phyloP scores from a whole-genome alignment of 2,888 invertebrate species.

The Tubulanus polymorphus region DNA sequence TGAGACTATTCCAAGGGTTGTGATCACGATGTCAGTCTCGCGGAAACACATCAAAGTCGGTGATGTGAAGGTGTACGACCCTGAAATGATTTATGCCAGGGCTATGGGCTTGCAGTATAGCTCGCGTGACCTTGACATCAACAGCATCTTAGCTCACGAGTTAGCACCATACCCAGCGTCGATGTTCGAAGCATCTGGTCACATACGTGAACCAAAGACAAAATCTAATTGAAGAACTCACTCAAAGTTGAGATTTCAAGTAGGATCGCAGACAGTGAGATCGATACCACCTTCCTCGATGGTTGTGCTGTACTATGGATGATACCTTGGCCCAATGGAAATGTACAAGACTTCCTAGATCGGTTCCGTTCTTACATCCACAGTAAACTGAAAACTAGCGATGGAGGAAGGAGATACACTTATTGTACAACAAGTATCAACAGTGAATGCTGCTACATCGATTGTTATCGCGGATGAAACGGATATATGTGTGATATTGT shows the following conservation, averaged over 20 bases:
- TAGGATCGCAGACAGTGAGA: slow-evolving; percentile 3
- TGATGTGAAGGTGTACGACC: slow-evolving; percentile 11
- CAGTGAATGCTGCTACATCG: background rate
- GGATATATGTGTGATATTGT: background rate
- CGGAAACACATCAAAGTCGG: slow-evolving; percentile 11
- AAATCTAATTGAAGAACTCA: slow-evolving; percentile 10
- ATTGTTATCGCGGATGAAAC: background rate
- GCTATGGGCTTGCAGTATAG: slow-evolving; percentile 12
- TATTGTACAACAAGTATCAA: background rate
- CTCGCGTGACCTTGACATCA: background rate
- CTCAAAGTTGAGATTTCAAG: slow-evolving; percentile 7
- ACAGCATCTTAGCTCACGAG: slow-evolving; percentile 7
- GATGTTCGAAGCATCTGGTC: slow-evolving; percentile 8
- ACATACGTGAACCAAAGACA: slow-evolving; percentile 6
- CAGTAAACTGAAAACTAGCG: slow-evolving; percentile 2
- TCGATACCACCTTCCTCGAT: slow-evolving; percentile 13
- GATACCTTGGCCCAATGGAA: slow-evolving; percentile 18
- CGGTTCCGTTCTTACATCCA: slow-evolving; percentile 9
- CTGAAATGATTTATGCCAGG: slow-evolving; percentile 14
- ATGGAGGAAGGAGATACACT: slow-evolving; percentile 1
- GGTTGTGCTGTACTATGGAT: slow-evolving; percentile 18
- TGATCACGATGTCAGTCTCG: slow-evolving; percentile 10
- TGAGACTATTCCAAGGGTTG: slow-evolving; percentile 6
- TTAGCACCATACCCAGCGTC: slow-evolving; percentile 7
- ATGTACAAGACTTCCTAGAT: slow-evolving; percentile 14